Evolutionary conservation across 1,140 invertebrate genomes (phyloP).

Genomic region (Anastrepha obliqua): DNA sequence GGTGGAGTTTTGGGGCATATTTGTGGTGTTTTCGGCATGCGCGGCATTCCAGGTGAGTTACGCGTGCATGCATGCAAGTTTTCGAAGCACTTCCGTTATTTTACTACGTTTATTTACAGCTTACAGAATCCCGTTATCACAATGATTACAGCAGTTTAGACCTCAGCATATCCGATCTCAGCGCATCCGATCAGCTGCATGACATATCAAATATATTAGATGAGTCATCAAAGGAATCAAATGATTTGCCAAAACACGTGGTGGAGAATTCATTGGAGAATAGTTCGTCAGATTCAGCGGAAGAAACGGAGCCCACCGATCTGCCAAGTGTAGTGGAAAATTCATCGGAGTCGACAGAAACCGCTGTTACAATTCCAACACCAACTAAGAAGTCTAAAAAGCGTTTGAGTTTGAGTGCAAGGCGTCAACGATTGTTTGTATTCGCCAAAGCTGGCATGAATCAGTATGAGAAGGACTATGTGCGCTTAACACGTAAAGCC

Average conservation of each 20-base stretch:
- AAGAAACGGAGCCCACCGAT: background rate
- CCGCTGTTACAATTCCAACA: background rate
- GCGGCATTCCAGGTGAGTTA: conserved; percentile 10
- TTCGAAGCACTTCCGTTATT: background rate
- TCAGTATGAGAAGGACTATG: background rate
- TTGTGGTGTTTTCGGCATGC: conserved; percentile 14
- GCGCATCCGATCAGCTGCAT: background rate
- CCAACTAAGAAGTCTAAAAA: background rate
- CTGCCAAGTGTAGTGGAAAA: background rate
- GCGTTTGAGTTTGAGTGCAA: background rate
- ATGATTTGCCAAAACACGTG: background rate
- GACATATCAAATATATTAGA: background rate
- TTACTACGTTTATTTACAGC: background rate
- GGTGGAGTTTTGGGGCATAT: conserved; percentile 22
- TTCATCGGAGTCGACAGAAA: background rate
- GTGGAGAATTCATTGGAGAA: background rate
- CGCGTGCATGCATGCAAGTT: background rate
- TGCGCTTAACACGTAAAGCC: background rate
- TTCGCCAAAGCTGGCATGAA: background rate
- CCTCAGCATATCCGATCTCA: no score
- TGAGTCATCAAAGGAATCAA: background rate
- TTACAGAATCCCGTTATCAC: background rate
- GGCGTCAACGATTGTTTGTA: background rate
- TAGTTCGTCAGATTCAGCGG: background rate
- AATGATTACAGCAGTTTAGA: background rate